Conservation (phyloP, 2,888 invertebrate species). For the Hydroisotoma schaefferi region DNA sequence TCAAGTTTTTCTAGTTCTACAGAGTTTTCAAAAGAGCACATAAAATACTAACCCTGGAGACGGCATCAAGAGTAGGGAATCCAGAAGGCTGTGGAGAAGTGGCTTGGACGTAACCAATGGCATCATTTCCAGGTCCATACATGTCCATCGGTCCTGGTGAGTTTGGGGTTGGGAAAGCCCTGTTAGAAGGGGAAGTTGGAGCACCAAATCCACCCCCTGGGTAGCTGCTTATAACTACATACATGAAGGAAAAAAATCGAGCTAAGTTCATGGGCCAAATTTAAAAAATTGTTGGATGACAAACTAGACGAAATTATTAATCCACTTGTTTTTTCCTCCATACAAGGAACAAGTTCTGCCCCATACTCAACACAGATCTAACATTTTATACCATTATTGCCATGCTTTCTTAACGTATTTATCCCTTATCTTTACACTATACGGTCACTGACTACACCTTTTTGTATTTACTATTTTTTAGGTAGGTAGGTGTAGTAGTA, state of each 20-base stretch:
- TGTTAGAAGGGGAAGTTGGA: conserved; percentile 55
- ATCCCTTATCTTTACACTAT: background rate
- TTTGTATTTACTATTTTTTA: background rate
- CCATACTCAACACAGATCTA: background rate
- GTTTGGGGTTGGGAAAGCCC: conserved; percentile 85
- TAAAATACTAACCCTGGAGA: conserved; percentile 49
- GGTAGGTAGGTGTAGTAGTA: background rate
- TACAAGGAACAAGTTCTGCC: conserved; percentile 11
- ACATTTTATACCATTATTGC: conserved; percentile 3
- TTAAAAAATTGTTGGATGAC: too few species aligned
- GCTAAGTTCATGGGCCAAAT: too few species aligned
- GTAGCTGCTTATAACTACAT: conserved; percentile 94
- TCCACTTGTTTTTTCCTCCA: conserved; percentile 8
- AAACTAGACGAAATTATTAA: too few species aligned
- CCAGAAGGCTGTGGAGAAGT: conserved; percentile 94
- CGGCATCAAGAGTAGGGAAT: conserved; percentile 86
- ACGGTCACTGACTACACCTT: background rate
- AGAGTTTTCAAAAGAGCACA: conserved; percentile 48
- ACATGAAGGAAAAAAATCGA: background rate
- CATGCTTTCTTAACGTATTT: conserved; percentile 1
- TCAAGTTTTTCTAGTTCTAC: too few species aligned
- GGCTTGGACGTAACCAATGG: conserved; percentile 84
- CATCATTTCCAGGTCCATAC: conserved; percentile 71
- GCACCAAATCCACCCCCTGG: conserved; percentile 54
- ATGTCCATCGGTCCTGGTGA: conserved; percentile 92